Evolutionary conservation across 1,140 invertebrate species (phyloP).

Genomic region (Panulirus ornatus): DNA sequence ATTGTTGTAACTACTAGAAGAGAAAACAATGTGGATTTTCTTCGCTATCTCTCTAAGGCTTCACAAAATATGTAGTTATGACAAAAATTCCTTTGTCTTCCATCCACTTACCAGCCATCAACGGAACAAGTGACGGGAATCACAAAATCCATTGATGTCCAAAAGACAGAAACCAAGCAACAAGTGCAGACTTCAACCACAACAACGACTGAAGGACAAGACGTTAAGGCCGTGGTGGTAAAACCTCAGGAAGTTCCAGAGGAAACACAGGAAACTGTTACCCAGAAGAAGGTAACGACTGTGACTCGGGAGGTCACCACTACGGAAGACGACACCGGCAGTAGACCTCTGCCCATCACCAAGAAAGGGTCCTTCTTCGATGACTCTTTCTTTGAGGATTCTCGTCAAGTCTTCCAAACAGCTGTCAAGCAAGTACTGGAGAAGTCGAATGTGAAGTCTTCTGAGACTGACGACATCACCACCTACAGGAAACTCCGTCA

Average conservation of each 20-base stretch:
- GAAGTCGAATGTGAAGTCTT: slow-evolving; percentile 5
- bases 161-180: slow-evolving; percentile 46
- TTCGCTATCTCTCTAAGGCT: too few relatives aligned
- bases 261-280: not conserved
- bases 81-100: not conserved
- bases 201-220: slow-evolving; percentile 19
- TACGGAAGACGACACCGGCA: not conserved
- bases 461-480: slow-evolving; percentile 39
- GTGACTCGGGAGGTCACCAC: not conserved
- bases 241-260: not conserved
- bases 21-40: too few relatives aligned
- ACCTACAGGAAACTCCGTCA: slow-evolving; percentile 56
- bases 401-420: slow-evolving; percentile 27
- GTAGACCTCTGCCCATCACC: slow-evolving; percentile 28
- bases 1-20: too few relatives aligned
- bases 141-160: slow-evolving; percentile 2
- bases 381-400: slow-evolving; percentile 49
- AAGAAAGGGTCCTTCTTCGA: slow-evolving; percentile 49
- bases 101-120: not conserved
- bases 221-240: slow-evolving; percentile 8
- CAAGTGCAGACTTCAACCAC: slow-evolving; percentile 22
- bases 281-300: not conserved
- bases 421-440: slow-evolving; percentile 45
- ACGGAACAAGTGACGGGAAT: not conserved
- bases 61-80: too few relatives aligned